A percentile compares a stretch with the other conserved stretches of the same genome.
Evolutionary conservation across 2,113 vertebrate genomes (phyloP).

Genomic region (Alligator mississippiensis): DNA sequence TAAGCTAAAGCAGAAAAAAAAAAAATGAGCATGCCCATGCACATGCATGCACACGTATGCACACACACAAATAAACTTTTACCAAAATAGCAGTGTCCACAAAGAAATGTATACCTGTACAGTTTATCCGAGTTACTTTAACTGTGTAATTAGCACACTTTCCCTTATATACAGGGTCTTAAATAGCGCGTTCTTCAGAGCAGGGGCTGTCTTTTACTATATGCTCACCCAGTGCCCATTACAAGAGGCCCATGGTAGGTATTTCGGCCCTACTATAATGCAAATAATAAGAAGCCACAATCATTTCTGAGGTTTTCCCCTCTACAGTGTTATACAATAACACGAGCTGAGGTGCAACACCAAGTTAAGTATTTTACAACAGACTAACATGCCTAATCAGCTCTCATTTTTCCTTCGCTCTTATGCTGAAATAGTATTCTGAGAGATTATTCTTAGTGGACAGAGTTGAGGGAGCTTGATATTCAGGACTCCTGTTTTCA

Average conservation of each 20-base stretch:
- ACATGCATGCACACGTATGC: too few relatives aligned
- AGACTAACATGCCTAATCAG: fast-evolving
- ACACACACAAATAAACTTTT: not conserved
- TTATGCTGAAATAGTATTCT: not conserved
- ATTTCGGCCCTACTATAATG: not conserved
- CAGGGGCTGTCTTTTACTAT: not conserved
- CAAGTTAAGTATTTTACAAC: fast-evolving
- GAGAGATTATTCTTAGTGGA: fast-evolving
- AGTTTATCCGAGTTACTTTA: not conserved
- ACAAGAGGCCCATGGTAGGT: fast-evolving
- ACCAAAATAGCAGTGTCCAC: not conserved
- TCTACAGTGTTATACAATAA: not conserved
- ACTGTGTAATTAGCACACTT: not conserved
- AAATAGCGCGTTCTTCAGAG: not conserved
- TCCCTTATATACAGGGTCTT: not conserved
- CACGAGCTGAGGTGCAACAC: not conserved
- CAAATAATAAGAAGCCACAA: not conserved
- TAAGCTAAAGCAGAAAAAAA: too few relatives aligned
- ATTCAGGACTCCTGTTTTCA: not conserved
- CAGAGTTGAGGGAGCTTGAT: too few relatives aligned
- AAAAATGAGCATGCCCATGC: too few relatives aligned
- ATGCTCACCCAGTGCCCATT: not conserved
- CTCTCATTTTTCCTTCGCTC: not conserved
- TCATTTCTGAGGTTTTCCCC: not conserved
- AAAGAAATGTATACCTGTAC: not conserved